Evolutionary conservation across 2,888 invertebrate genomes (phyloP).

Genomic region (Melanophora roralis): DNA sequence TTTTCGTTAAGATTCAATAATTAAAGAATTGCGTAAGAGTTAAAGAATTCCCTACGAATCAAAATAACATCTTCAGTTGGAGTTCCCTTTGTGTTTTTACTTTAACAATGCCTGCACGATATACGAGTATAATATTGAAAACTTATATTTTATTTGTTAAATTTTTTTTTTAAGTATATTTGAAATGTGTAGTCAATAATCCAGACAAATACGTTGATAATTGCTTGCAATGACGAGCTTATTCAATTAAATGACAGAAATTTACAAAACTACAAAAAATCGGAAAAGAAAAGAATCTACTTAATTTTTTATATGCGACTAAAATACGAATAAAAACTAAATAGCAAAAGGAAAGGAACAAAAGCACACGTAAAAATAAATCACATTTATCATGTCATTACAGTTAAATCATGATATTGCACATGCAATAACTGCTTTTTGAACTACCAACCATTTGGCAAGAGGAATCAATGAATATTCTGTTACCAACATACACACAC

Average conservation of each 20-base stretch:
- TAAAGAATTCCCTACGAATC: too few species aligned
- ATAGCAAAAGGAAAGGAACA: constrained; percentile 68
- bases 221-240: constrained; percentile 66
- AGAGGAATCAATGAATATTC: constrained; percentile 42
- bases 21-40: too few species aligned
- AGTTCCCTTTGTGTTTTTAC: too few species aligned
- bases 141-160: too few species aligned
- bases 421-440: constrained; percentile 52
- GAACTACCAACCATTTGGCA: constrained; percentile 37
- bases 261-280: constrained; percentile 10
- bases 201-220: constrained; percentile 59
- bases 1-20: too few species aligned
- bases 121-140: too few species aligned
- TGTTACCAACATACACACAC: neutral
- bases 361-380: constrained; percentile 62
- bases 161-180: neutral
- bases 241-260: constrained; percentile 67
- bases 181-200: constrained; percentile 35
- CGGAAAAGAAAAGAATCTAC: constrained; percentile 27
- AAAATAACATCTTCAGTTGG: too few species aligned
- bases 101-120: too few species aligned
- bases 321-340: constrained; percentile 29
- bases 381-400: constrained; percentile 76
- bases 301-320: constrained; percentile 49
- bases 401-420: constrained; percentile 71